These are phyloP conservation scores for Pseudomyrmex concolor DNA, from an alignment of 1,140 invertebrate species.

Conservation along the genomic window DNA sequence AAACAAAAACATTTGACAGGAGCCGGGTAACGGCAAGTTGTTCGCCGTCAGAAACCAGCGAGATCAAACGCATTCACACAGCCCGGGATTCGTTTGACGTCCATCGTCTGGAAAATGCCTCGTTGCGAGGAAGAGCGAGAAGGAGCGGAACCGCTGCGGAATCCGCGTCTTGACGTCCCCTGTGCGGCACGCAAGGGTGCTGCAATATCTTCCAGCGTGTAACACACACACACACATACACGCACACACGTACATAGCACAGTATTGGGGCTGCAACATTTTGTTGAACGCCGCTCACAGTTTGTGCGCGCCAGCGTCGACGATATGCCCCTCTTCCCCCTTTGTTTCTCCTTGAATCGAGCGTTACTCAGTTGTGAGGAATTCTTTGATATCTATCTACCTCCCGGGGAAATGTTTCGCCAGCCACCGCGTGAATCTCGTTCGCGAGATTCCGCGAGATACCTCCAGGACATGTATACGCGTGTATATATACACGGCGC, in stretches of 20 bases:
- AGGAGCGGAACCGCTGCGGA: background rate
- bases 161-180: slow-evolving; percentile 37
- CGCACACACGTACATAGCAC: background rate
- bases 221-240: slow-evolving; percentile 3
- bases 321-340: background rate
- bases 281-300: slow-evolving; percentile 20
- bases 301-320: slow-evolving; percentile 1
- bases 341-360: background rate
- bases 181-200: background rate
- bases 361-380: slow-evolving; percentile 36
- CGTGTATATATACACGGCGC: background rate
- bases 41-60: slow-evolving; percentile 24
- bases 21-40: slow-evolving; percentile 8
- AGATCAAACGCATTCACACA: slow-evolving; percentile 55
- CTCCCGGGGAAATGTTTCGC: slow-evolving; percentile 46
- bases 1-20: slow-evolving; percentile 18
- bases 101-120: slow-evolving; percentile 40
- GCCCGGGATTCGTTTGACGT: slow-evolving; percentile 43
- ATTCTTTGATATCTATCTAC: slow-evolving; percentile 59
- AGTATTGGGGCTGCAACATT: slow-evolving; percentile 1
- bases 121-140: background rate
- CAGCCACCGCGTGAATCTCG: background rate
- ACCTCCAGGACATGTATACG: slow-evolving; percentile 2
- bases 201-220: slow-evolving; percentile 32
- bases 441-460: slow-evolving; percentile 51